Percentiles rank a stretch among this genome's conserved stretches.
Conservation (phyloP, 2,797 vertebrate species). For the Gymnothorax javanicus region DNA sequence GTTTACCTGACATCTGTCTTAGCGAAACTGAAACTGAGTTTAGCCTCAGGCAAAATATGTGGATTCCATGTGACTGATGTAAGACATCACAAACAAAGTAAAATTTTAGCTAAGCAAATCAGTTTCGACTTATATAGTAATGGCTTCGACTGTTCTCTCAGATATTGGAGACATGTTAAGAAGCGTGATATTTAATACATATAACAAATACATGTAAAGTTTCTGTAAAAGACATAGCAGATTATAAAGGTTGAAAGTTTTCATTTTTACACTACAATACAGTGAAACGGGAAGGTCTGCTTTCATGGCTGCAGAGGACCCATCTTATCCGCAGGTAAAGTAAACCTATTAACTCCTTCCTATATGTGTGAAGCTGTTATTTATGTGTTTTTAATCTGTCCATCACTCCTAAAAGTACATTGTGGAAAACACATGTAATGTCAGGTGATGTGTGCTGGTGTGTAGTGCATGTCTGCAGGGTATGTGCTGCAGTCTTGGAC, state of each 20-base stretch:
- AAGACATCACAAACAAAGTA: neutral
- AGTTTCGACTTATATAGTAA: neutral
- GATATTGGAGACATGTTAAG: neutral
- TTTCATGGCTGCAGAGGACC: neutral
- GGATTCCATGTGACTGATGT: neutral
- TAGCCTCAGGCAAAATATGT: neutral
- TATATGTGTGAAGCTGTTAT: neutral
- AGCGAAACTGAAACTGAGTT: neutral
- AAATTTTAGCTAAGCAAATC: constrained; percentile 32
- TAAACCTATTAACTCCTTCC: neutral
- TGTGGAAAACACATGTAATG: no score
- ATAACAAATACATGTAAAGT: no score
- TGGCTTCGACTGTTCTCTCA: neutral
- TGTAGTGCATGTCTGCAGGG: no score
- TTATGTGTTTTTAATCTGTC: neutral
- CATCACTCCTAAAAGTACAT: neutral
- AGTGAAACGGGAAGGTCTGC: neutral
- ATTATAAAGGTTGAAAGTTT: neutral
- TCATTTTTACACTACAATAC: neutral
- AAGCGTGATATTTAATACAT: no score
- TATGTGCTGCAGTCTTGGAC: no score
- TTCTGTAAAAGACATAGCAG: neutral
- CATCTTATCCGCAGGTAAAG: neutral
- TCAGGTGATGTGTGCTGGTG: no score
- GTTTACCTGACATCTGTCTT: neutral